phyloP scores from a whole-genome alignment of 2,113 vertebrate genomes.

The Dicerorhinus sumatrensis region DNA sequence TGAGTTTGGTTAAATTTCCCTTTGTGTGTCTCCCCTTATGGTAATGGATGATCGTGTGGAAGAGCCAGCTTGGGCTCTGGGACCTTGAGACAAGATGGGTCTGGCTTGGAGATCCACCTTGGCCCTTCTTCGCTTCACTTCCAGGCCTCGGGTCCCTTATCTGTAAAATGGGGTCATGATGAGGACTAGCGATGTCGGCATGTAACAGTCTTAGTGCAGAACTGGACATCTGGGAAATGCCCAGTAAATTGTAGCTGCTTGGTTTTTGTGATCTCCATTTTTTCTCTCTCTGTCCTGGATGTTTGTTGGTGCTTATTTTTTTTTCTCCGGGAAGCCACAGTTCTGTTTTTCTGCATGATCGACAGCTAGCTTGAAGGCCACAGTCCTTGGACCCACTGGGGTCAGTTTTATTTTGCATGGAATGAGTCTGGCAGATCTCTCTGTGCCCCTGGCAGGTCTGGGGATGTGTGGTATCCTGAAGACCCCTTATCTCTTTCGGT shows the following conservation, averaged over 20 bases:
- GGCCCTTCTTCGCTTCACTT: neutral
- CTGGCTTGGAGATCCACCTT: neutral
- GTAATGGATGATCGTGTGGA: neutral
- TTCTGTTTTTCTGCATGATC: neutral
- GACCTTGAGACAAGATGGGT: neutral
- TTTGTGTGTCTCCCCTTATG: neutral
- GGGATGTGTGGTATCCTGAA: neutral
- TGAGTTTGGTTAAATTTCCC: constrained; percentile 5
- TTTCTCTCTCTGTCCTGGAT: constrained; percentile 21
- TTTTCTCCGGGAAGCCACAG: neutral
- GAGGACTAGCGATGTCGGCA: neutral
- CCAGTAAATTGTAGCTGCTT: neutral
- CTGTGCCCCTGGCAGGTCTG: constrained; percentile 2
- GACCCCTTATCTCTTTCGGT: neutral
- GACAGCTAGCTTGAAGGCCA: constrained; percentile 23
- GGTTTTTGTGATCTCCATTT: neutral
- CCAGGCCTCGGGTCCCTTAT: neutral
- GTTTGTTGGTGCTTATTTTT: neutral
- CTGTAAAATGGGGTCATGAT: neutral
- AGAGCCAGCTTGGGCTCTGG: neutral
- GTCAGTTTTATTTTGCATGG: constrained; percentile 45
- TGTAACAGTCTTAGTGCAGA: neutral
- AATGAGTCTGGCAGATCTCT: neutral
- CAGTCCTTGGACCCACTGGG: neutral
- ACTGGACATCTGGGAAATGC: neutral